Evolutionary conservation across 2,888 invertebrate species (phyloP), one percentile per base, ranked within the genome.

Genomic region (Diarsia mendica): DNA sequence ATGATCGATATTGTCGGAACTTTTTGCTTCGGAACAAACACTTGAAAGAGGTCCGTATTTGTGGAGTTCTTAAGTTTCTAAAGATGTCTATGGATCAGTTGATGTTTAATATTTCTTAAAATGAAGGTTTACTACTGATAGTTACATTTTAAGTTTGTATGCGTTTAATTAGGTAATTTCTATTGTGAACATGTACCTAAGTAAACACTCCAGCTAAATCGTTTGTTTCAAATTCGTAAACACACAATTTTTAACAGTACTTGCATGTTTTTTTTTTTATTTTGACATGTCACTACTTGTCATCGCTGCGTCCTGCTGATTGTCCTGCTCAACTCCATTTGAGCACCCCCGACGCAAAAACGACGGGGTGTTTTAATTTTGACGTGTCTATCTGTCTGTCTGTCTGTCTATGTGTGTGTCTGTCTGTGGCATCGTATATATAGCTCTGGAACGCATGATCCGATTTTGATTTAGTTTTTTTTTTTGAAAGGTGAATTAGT

Each of bases 11-110:
- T n/a, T 20, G 1, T 15, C 13, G 18, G 18, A 3, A 20, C 4
- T 33, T 67, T 60, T n/a, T 46, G 51, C 13, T 46, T 72, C 13
- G 0, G 23, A 72, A 58, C 8, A 60, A 73, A 72, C 49, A 60
- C 33, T 72, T 58, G 18, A 28, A 58, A 20, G 3, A 39, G 6
- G 4, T 53, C 20, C n/a, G 18, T 49, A 20, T 49, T 60, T 28
- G 20, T 28, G 15, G 72, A 13, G 20, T 23, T 58, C 10, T 23
- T 13, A 71, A 8, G 39, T 73, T 73, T 60, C 0, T 23, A 23
- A 51, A 20, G 20, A 28, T 20, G 20, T 61, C 39, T n/a, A 58
- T 23, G 13, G 15, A 72, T 2, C 10, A 8, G 33, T 70, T 55
- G 28, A 69, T 68, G 28, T 39, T 15, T 13, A 44, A n/a, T 2